Evolutionary conservation across 2,888 invertebrate genomes (phyloP), one percentile per base, ranked within the genome.

Genomic region (Athrips mouffetella): DNA sequence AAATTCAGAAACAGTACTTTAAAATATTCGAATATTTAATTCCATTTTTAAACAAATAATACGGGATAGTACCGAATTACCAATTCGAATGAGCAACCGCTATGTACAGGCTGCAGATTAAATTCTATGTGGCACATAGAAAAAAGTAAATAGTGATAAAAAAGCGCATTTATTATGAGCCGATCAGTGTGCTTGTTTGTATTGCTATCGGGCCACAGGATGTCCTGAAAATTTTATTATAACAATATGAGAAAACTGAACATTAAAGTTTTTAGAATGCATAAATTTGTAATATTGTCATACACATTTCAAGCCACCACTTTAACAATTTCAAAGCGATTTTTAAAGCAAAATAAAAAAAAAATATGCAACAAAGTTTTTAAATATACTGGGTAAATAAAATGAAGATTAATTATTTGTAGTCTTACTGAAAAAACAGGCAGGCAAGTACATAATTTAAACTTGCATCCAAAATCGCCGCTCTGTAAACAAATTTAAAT

Each of bases 121-220:
- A 44, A 44, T 31, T 44, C 27, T 31, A 31, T 44, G 41, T 30
- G 30, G 65, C 73, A 86, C 72, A 85, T 86, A 86, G 84, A 87
- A 86, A 88, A 87, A 87, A 85, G 85, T 86, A 87, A 75, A 87
- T 87, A 84, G 76, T 80, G 82, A 80, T 84, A 86, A 87, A 88
- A 87, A 88, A 82, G 77, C 83, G 79, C 85, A 85, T 85, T 87
- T 87, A 85, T 84, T 88, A 87, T 86, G 85, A 84, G 73, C 72
- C 77, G 80, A 84, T 86, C 80, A 69, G 68, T 62, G 70, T 59
- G 62, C 72, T 70, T 75, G 80, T 80, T 73, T 69, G 79, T 70
- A 63, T 63, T 65, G 62, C 67, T 66, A 60, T 59, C 55, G 18
- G 58, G 15, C 15, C 73, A 85, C 76, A 80, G 85, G 65, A 0